These are phyloP conservation scores for Dasypolia templi DNA, from an alignment of 2,888 invertebrate species.

Conservation along the genomic window DNA sequence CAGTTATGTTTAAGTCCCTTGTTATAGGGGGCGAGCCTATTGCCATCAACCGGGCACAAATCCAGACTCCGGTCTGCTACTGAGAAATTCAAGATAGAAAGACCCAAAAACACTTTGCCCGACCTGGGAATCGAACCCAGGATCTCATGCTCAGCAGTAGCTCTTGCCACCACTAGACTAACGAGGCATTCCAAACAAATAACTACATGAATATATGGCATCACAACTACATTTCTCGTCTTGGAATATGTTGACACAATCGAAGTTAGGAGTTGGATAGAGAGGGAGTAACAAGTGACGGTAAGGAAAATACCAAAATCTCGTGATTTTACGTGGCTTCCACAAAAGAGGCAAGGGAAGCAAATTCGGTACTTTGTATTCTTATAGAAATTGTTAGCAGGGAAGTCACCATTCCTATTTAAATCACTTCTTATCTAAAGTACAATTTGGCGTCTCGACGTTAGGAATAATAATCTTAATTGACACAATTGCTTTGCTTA, in stretches of 20 bases:
- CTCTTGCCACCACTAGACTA: no score
- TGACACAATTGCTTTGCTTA: neutral
- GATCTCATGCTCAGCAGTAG: no score
- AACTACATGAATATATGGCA: neutral
- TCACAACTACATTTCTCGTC: neutral
- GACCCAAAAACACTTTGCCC: no score
- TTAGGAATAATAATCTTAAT: neutral
- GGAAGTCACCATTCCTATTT: neutral
- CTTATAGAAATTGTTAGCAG: neutral
- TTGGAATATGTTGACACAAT: conserved; percentile 9
- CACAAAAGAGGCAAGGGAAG: neutral
- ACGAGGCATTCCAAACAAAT: no score
- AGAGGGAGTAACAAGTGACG: neutral
- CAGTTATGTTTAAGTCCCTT: no score
- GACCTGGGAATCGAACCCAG: no score
- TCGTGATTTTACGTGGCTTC: neutral
- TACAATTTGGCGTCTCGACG: neutral
- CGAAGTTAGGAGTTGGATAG: conserved; percentile 3
- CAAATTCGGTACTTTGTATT: neutral
- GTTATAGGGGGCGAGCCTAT: no score
- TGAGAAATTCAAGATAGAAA: no score
- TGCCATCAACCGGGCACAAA: no score
- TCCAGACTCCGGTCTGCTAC: no score
- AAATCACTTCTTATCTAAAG: conserved; percentile 2
- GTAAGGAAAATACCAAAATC: neutral